These are phyloP conservation scores for Drosophila pachea DNA, from an alignment of 1,140 invertebrate genomes.

Conservation along the genomic window DNA sequence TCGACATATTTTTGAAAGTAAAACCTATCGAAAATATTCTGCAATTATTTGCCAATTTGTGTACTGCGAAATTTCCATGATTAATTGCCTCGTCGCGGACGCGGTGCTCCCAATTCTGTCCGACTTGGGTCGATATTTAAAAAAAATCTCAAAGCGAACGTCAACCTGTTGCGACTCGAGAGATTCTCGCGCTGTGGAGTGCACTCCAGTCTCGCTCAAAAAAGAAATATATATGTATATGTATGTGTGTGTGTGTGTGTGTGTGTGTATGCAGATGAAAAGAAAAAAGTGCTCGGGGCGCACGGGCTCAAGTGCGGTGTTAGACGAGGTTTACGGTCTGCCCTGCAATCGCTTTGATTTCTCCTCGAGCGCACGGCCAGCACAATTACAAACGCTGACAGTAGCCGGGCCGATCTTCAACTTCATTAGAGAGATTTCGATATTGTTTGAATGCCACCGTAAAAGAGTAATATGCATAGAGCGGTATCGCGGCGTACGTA, in stretches of 20 bases:
- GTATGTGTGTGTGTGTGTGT: no score
- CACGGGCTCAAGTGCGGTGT: slow-evolving; percentile 38
- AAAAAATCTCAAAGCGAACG: slow-evolving; percentile 24
- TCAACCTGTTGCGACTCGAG: slow-evolving; percentile 49
- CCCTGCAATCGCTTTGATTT: slow-evolving; percentile 52
- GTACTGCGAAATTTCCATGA: slow-evolving; percentile 56
- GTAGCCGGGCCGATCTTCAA: slow-evolving; percentile 76
- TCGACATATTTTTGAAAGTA: slow-evolving; percentile 63
- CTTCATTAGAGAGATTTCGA: slow-evolving; percentile 78
- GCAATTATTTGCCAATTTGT: slow-evolving; percentile 69
- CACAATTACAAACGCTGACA: slow-evolving; percentile 71
- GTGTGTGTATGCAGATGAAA: not conserved
- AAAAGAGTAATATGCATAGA: slow-evolving; percentile 55
- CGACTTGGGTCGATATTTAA: slow-evolving; percentile 33
- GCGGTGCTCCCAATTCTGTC: slow-evolving; percentile 35
- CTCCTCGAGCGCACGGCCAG: slow-evolving; percentile 18
- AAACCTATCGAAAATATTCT: slow-evolving; percentile 56
- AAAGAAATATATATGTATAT: not conserved
- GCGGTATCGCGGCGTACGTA: slow-evolving; percentile 2
- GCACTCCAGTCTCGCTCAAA: slow-evolving; percentile 27
- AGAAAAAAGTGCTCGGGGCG: slow-evolving; percentile 23
- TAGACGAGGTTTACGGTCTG: slow-evolving; percentile 26
- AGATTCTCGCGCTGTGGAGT: slow-evolving; percentile 48
- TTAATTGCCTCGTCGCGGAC: slow-evolving; percentile 50
- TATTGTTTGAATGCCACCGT: slow-evolving; percentile 76